A percentile compares a stretch with the other conserved stretches of the same genome.
Evolutionary conservation across 2,888 invertebrate genomes (phyloP).

Genomic region (Tillus elongatus): DNA sequence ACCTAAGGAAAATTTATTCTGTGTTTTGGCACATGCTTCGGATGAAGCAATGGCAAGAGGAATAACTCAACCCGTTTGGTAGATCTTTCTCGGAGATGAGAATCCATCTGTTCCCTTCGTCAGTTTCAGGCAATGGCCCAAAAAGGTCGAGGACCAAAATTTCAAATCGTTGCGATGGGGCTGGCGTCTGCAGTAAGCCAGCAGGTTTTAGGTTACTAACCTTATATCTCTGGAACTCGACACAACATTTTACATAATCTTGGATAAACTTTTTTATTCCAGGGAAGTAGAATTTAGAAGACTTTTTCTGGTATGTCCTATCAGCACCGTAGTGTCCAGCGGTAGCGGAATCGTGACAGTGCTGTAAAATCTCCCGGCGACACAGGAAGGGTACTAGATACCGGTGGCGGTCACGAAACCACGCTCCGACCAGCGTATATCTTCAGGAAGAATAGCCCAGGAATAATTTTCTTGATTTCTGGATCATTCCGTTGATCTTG

Average conservation of each 20-base stretch:
- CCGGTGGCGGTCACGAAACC: slow-evolving; percentile 2
- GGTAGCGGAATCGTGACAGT: slow-evolving; percentile 10
- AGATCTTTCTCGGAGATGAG: slow-evolving; percentile 20
- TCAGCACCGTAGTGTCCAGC: slow-evolving; percentile 14
- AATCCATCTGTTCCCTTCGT: slow-evolving; percentile 16
- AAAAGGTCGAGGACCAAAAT: slow-evolving; percentile 7
- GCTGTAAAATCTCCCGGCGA: slow-evolving; percentile 8
- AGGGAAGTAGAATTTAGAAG: slow-evolving; percentile 24
- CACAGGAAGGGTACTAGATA: slow-evolving; percentile 5
- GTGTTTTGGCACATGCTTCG: slow-evolving; percentile 15
- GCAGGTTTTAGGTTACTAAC: slow-evolving; percentile 20
- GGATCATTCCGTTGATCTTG: slow-evolving; percentile 21
- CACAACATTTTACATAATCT: slow-evolving; percentile 19
- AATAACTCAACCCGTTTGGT: slow-evolving; percentile 21
- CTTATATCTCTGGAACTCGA: slow-evolving; percentile 18
- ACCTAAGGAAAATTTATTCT: slow-evolving; percentile 22
- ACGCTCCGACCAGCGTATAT: slow-evolving; percentile 1
- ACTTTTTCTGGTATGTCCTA: slow-evolving; percentile 9
- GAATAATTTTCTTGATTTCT: slow-evolving; percentile 20
- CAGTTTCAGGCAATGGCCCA: slow-evolving; percentile 7
- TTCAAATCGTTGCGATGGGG: slow-evolving; percentile 10
- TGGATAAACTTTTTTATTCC: slow-evolving; percentile 19
- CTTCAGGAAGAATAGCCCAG: slow-evolving; percentile 13
- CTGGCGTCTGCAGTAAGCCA: slow-evolving; percentile 13
- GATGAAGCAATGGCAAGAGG: slow-evolving; percentile 20